Base-by-base conservation (phyloP, 2,113 vertebrate genomes). In the Tor tambroides region DNA sequence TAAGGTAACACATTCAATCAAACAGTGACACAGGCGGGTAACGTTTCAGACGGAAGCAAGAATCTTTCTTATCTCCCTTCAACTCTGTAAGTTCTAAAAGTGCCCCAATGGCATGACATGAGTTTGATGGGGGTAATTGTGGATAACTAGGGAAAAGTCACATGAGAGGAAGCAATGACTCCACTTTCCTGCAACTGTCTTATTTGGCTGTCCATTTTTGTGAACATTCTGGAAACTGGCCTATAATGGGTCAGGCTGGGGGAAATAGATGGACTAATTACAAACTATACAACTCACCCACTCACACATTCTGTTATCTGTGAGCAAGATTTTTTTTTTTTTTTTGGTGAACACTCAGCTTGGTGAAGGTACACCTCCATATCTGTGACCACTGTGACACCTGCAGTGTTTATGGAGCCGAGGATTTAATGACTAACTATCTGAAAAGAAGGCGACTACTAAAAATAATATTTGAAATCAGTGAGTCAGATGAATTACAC, bases 391-490 rank as follows among this genome's bases (percentile, higher is more conserved):
- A 74, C n/a, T 23, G 11, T 74, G 71, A 74, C 71, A 74, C 71
- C 35, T 74, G 71, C 71, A 74, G 10, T 43, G 21, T 74, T 74
- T 74, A 74, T 4, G 0, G 38, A 74, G 35, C 35, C 5, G 11
- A 14, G 35, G 5, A 41, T 74, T 43, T n/a, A 38, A 43, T 41
- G 71, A 74, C 32, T 74, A 74, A 74, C 4, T 8, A 74, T 74
- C 71, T 5, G 38, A 74, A 74, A 74, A 74, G 38, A 74, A 41
- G 71, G 21, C 38, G 0, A 74, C 38, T 74, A n/a, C 71, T 74
- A 74, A 74, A 41, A 74, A 74, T 74, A 74, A 41, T 74, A 23
- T 74, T 14, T 74, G 71, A 74, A 51, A 74, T 74, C 71, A 43
- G 21, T 74, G 71, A 74, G 38, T 74, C 35, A 72, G 19, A 72